Evolutionary conservation across 2,113 vertebrate species (phyloP).

Genomic region (Dromiciops gliroides): DNA sequence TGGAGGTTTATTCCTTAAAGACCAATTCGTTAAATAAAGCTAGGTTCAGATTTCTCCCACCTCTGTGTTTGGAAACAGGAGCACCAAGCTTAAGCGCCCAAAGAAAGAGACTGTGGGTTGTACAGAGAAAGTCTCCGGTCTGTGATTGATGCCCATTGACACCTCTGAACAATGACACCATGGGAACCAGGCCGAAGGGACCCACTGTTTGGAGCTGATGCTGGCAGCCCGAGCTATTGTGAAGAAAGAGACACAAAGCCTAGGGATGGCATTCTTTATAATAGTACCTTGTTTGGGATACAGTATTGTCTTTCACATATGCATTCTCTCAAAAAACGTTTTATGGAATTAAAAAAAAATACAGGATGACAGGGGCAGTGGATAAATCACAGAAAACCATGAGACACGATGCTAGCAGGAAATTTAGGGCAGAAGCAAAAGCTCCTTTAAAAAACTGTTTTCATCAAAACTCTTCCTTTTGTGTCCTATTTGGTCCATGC

Average conservation of each 20-base stretch:
- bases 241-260: background rate
- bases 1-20: conserved; percentile 40
- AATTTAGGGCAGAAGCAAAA: background rate
- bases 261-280: accelerated
- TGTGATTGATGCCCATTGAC: conserved; percentile 47
- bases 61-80: conserved; percentile 63
- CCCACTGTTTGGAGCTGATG: background rate
- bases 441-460: background rate
- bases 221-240: background rate
- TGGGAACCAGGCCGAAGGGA: conserved; percentile 54
- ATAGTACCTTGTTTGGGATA: too few species aligned
- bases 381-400: background rate
- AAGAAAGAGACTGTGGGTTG: conserved; percentile 51
- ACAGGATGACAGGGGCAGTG: background rate
- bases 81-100: conserved; percentile 49
- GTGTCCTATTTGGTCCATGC: background rate
- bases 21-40: conserved; percentile 51
- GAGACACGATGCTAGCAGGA: background rate
- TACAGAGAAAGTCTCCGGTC: conserved; percentile 43
- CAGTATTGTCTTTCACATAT: background rate
- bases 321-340: background rate
- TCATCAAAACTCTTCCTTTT: background rate
- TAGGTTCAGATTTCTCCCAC: conserved; percentile 59
- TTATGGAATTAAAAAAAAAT: background rate
- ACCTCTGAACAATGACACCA: conserved; percentile 45